Conservation (phyloP, 2,797 vertebrate species). For the Potorous gilbertii region DNA sequence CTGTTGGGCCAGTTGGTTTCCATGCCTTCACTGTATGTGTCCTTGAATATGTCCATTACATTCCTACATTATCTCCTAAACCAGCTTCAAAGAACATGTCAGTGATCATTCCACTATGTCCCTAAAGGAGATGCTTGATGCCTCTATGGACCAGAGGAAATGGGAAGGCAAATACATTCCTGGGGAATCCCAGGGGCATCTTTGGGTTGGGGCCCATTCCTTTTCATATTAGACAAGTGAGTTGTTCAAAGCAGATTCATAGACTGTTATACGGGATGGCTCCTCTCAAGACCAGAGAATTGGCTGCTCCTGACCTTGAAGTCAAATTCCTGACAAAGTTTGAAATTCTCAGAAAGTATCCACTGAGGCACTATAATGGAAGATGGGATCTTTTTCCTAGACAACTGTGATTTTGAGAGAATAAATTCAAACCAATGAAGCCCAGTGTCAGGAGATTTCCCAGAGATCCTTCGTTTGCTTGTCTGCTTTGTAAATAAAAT, state of each 20-base stretch:
- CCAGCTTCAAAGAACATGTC: background rate
- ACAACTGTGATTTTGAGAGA: background rate
- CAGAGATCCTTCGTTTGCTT: background rate
- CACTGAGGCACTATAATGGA: background rate
- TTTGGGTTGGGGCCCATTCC: background rate
- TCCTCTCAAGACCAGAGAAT: background rate
- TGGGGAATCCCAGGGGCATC: background rate
- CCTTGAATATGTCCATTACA: background rate
- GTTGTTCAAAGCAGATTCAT: background rate
- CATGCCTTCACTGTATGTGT: background rate
- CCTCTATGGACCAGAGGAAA: background rate
- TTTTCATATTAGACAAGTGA: background rate
- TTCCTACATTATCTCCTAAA: background rate
- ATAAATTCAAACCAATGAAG: background rate
- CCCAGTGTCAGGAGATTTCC: background rate
- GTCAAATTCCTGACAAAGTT: background rate
- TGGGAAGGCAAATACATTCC: background rate
- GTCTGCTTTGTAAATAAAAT: background rate
- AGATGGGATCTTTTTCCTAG: background rate
- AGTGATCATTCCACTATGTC: background rate
- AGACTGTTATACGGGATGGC: background rate
- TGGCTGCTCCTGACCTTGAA: background rate
- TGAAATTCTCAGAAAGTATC: background rate
- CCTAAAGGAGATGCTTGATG: too few species aligned
- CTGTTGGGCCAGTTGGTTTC: background rate